phyloP scores from a whole-genome alignment of 2,113 vertebrate genomes.

The Odontesthes bonariensis region DNA sequence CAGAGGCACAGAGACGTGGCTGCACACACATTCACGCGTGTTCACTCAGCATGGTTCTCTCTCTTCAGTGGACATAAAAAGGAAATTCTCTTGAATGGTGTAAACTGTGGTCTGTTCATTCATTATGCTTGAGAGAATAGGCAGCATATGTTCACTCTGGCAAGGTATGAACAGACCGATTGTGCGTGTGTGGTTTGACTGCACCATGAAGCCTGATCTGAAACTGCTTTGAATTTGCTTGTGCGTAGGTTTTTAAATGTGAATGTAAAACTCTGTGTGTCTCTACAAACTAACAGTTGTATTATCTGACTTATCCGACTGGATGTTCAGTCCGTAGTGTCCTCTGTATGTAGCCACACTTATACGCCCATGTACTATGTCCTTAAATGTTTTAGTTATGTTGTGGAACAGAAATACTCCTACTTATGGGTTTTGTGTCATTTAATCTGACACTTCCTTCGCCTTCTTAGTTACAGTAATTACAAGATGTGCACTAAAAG shows the following conservation, averaged over 20 bases:
- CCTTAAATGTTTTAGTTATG: too few species aligned
- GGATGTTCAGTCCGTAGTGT: too few species aligned
- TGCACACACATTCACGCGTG: background rate
- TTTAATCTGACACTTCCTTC: too few species aligned
- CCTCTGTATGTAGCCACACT: too few species aligned
- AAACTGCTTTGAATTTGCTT: background rate
- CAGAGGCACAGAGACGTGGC: background rate
- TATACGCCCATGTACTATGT: too few species aligned
- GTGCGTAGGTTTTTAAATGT: background rate
- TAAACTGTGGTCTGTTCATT: constrained; percentile 17
- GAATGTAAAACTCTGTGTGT: background rate
- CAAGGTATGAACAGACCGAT: background rate
- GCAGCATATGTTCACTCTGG: constrained; percentile 6
- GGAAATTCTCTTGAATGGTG: constrained; percentile 44
- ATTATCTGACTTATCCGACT: too few species aligned
- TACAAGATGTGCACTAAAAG: too few species aligned
- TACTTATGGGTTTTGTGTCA: too few species aligned
- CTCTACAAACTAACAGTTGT: too few species aligned
- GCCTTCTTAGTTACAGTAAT: too few species aligned
- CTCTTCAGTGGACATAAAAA: constrained; percentile 57
- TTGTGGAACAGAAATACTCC: too few species aligned
- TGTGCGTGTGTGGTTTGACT: constrained; percentile 3
- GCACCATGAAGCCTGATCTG: background rate
- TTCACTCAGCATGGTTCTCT: constrained; percentile 1
- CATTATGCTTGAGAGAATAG: constrained; percentile 11